These are phyloP conservation scores for Melanotaenia nigrans DNA, from an alignment of 2,797 vertebrate species.

Conservation along the genomic window DNA sequence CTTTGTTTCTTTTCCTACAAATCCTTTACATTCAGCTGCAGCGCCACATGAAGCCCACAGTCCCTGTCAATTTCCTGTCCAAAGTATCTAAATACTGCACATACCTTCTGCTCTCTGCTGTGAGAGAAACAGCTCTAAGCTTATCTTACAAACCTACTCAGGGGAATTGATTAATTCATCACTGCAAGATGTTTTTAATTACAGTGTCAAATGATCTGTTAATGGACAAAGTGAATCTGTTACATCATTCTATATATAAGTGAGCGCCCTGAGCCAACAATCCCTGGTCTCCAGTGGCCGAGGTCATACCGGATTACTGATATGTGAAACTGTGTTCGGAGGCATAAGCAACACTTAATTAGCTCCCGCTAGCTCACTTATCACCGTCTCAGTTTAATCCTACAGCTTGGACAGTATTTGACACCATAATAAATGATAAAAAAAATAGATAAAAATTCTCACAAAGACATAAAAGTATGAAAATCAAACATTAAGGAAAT, in stretches of 20 bases:
- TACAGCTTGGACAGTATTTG: slow-evolving; percentile 48
- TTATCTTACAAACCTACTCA: slow-evolving; percentile 70
- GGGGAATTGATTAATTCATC: slow-evolving; percentile 79
- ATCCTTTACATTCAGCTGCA: slow-evolving; percentile 35
- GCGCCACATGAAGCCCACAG: slow-evolving; percentile 17
- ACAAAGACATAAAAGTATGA: slow-evolving; percentile 21
- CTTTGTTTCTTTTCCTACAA: slow-evolving; percentile 18
- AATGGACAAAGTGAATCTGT: slow-evolving; percentile 80
- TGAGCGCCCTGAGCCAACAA: slow-evolving; percentile 59
- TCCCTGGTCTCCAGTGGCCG: slow-evolving; percentile 61
- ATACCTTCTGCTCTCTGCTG: slow-evolving; percentile 51
- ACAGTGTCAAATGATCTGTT: slow-evolving; percentile 83
- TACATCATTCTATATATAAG: slow-evolving; percentile 75
- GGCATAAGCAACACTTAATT: slow-evolving; percentile 72
- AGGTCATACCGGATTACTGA: slow-evolving; percentile 78
- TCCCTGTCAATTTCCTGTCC: slow-evolving; percentile 42
- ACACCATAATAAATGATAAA: slow-evolving; percentile 48
- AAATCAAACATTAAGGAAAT: slow-evolving; percentile 36
- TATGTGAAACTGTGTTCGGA: slow-evolving; percentile 70
- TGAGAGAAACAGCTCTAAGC: slow-evolving; percentile 50
- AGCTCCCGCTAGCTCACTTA: slow-evolving; percentile 61
- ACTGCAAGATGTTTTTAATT: slow-evolving; percentile 81
- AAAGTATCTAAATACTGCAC: slow-evolving; percentile 50
- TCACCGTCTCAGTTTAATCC: slow-evolving; percentile 56
- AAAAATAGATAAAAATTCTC: slow-evolving; percentile 21